phyloP scores from a whole-genome alignment of 2,113 vertebrate species.

The Struthio camelus region DNA sequence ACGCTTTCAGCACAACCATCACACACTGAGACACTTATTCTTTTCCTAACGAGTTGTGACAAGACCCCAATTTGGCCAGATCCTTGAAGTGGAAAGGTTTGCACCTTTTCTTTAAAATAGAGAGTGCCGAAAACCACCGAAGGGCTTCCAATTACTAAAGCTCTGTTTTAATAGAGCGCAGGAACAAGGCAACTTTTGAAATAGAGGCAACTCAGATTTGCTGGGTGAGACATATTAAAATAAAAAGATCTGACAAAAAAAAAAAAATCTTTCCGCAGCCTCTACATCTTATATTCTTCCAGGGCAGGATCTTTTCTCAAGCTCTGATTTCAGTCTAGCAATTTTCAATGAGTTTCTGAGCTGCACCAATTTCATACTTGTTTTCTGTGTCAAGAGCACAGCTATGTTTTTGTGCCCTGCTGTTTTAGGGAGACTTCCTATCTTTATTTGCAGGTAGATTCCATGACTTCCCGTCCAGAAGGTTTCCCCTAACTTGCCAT shows the following conservation, averaged over 20 bases:
- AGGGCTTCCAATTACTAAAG: background rate
- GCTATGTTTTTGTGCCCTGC: background rate
- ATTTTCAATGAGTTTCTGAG: background rate
- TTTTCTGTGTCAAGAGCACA: background rate
- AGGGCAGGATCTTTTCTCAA: background rate
- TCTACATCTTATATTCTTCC: background rate
- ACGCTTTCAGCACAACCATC: background rate
- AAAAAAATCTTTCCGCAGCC: background rate
- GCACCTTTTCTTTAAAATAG: background rate
- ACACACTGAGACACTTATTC: background rate
- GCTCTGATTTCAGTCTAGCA: background rate
- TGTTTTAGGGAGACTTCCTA: background rate
- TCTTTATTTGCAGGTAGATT: background rate
- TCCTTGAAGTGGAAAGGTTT: background rate
- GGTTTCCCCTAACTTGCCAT: background rate
- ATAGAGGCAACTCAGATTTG: background rate
- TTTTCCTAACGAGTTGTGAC: background rate
- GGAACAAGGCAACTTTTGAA: background rate
- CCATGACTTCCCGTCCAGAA: background rate
- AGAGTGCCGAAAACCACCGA: background rate
- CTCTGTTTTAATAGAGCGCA: background rate
- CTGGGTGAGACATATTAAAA: background rate
- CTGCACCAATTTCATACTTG: too few species aligned
- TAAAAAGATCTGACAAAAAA: background rate
- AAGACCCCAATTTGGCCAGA: background rate